These are phyloP conservation scores for Octomys mimax DNA, from an alignment of 2,797 vertebrate genomes.

Conservation along the genomic window DNA sequence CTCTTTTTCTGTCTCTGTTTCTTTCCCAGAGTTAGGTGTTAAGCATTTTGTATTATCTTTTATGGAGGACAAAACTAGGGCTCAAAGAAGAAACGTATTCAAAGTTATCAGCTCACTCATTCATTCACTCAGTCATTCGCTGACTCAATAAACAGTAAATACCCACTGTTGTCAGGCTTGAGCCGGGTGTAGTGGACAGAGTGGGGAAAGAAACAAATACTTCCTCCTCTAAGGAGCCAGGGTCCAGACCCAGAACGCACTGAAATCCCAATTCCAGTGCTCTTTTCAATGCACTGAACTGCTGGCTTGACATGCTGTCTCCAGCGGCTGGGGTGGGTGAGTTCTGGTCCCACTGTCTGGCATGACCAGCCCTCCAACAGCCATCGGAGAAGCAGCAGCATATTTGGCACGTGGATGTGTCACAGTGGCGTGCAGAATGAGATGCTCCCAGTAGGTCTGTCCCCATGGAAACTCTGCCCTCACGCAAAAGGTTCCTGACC, in stretches of 20 bases:
- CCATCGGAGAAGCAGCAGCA: neutral
- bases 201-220: neutral
- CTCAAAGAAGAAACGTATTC: neutral
- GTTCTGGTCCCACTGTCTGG: neutral
- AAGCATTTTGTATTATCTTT: neutral
- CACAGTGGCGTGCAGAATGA: neutral
- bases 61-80: conserved; percentile 39
- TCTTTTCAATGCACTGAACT: neutral
- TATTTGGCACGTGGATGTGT: neutral
- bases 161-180: neutral
- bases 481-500: neutral
- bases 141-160: neutral
- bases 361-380: neutral
- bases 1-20: neutral
- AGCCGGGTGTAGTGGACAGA: neutral
- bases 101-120: neutral
- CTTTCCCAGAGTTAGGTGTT: neutral
- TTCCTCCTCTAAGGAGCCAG: neutral
- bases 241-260: neutral
- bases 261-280: neutral
- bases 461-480: neutral
- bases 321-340: neutral
- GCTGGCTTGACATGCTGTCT: neutral
- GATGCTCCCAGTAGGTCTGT: neutral
- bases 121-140: neutral